Evolutionary conservation across 2,888 invertebrate species (phyloP).

Genomic region (Dicyrtoma fusca): DNA sequence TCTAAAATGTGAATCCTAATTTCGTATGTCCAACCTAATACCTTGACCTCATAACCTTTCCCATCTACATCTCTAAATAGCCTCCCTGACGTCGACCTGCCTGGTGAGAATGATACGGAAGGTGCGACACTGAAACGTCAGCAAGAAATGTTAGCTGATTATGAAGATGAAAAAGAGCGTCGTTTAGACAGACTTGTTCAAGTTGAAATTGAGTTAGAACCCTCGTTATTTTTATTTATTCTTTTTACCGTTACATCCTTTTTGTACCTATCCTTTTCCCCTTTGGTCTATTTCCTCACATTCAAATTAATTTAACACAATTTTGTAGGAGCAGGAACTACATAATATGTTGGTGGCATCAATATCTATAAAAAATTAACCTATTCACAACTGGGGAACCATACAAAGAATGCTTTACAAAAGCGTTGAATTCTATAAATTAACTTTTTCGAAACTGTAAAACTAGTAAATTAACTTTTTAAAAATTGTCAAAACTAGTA

Average conservation of each 20-base stretch:
- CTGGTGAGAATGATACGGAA: slow-evolving; percentile 13
- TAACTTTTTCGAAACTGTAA: too few relatives aligned
- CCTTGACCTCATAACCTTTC: not conserved
- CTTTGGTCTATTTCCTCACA: not conserved
- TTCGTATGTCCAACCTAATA: not conserved
- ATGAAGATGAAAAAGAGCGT: slow-evolving; percentile 38
- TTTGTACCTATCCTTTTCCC: not conserved
- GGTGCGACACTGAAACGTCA: slow-evolving; percentile 2
- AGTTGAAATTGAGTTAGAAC: slow-evolving; percentile 47
- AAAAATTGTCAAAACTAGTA: too few relatives aligned
- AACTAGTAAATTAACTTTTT: too few relatives aligned
- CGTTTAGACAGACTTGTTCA: slow-evolving; percentile 34
- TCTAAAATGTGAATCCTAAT: slow-evolving; percentile 5
- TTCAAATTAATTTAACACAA: not conserved
- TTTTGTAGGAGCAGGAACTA: too few relatives aligned
- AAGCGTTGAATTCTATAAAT: too few relatives aligned
- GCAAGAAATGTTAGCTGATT: slow-evolving; percentile 4
- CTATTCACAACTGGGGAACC: too few relatives aligned
- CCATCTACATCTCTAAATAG: not conserved
- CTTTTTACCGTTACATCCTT: too few relatives aligned
- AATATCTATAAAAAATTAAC: too few relatives aligned
- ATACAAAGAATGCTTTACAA: too few relatives aligned
- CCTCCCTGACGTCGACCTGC: slow-evolving; percentile 3
- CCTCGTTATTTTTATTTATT: too few relatives aligned
- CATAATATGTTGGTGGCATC: too few relatives aligned